These are phyloP conservation scores for Eudemis profundana DNA, from an alignment of 2,888 invertebrate species.

Conservation along the genomic window DNA sequence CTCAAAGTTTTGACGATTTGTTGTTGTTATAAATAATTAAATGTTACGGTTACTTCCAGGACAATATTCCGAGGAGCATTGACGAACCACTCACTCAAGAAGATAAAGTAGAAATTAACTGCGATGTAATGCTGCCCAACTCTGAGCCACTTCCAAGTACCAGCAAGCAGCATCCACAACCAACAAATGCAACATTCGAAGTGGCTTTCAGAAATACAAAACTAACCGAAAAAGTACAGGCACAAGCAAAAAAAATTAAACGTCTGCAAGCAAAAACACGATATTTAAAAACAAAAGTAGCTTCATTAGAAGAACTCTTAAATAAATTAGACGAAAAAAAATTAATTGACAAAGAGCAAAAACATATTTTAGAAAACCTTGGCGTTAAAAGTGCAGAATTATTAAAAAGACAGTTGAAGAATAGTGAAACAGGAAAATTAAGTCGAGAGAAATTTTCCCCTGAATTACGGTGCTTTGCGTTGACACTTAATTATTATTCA, in stretches of 20 bases:
- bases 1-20: too few species aligned
- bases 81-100: too few species aligned
- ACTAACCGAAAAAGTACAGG: conserved; percentile 9
- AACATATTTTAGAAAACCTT: background rate
- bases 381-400: conserved; percentile 6
- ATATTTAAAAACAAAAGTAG: conserved; percentile 12
- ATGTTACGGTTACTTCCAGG: too few species aligned
- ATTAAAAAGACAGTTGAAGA: conserved; percentile 6
- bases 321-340: background rate
- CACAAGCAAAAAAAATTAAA: conserved; percentile 15
- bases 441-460: conserved; percentile 17
- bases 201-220: conserved; percentile 12
- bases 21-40: too few species aligned
- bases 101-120: too few species aligned
- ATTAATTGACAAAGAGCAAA: conserved; percentile 9
- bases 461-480: conserved; percentile 27
- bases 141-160: too few species aligned
- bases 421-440: conserved; percentile 2
- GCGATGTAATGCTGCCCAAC: too few species aligned
- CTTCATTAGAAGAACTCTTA: conserved; percentile 1
- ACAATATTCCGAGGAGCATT: too few species aligned
- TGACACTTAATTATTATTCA: conserved; percentile 33
- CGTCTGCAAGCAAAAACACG: conserved; percentile 14
- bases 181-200: conserved; percentile 11
- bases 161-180: conserved; percentile 15